phyloP scores from a whole-genome alignment of 2,888 invertebrate species.

The Dione juno region DNA sequence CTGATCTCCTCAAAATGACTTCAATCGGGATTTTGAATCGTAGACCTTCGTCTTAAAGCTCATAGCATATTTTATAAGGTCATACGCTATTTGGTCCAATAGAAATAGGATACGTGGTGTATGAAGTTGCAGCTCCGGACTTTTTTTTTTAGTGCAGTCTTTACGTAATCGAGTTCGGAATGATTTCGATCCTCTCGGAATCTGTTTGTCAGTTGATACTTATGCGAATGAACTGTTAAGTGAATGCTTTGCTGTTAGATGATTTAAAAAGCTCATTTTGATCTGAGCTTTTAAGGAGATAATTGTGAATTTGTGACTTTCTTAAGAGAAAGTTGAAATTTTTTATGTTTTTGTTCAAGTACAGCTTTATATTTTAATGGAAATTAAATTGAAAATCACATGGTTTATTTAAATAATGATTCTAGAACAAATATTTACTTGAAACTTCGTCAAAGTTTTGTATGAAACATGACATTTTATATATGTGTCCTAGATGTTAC shows the following conservation, averaged over 20 bases:
- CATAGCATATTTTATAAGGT: neutral
- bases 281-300: neutral
- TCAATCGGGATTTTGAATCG: slow-evolving; percentile 21
- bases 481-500: too few species aligned
- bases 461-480: too few species aligned
- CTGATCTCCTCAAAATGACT: neutral
- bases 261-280: neutral
- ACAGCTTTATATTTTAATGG: too few species aligned
- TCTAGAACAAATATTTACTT: too few species aligned
- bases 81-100: slow-evolving; percentile 36
- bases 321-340: too few species aligned
- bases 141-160: slow-evolving; percentile 49
- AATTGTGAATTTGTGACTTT: too few species aligned
- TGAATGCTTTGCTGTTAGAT: slow-evolving; percentile 15
- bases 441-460: too few species aligned
- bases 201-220: slow-evolving; percentile 46
- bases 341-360: too few species aligned
- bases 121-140: slow-evolving; percentile 46
- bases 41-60: slow-evolving; percentile 4
- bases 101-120: slow-evolving; percentile 50
- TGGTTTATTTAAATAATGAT: too few species aligned
- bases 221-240: slow-evolving; percentile 20
- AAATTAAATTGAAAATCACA: too few species aligned
- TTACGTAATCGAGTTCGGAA: slow-evolving; percentile 51
- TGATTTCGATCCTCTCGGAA: slow-evolving; percentile 46